These are phyloP conservation scores for Lasioglossum leucozonium DNA, from an alignment of 2,888 invertebrate genomes.

Conservation along the genomic window DNA sequence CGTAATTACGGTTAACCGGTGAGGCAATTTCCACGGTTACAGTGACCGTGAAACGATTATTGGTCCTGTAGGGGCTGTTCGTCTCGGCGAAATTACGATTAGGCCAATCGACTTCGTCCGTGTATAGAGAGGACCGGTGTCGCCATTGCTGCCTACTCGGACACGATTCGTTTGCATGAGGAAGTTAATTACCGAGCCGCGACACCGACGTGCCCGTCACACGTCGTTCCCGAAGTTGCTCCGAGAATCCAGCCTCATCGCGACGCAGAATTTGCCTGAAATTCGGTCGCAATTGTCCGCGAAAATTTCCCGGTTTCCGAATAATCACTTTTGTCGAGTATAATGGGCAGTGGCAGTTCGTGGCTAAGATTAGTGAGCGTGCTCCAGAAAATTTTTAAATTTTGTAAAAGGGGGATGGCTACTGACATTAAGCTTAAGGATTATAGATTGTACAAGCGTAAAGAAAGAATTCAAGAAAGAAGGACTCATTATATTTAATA, in stretches of 20 bases:
- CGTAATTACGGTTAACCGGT: slow-evolving; percentile 69
- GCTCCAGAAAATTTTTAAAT: too few relatives aligned
- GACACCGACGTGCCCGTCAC: slow-evolving; percentile 39
- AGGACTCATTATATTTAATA: too few relatives aligned
- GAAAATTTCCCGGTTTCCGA: not conserved
- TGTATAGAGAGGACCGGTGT: slow-evolving; percentile 37
- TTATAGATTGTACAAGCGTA: too few relatives aligned
- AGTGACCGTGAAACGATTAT: slow-evolving; percentile 74
- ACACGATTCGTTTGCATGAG: slow-evolving; percentile 60
- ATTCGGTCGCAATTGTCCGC: not conserved
- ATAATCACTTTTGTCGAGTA: not conserved
- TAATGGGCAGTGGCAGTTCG: too few relatives aligned
- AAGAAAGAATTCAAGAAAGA: too few relatives aligned
- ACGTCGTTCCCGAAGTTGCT: not conserved
- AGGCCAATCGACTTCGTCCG: slow-evolving; percentile 66
- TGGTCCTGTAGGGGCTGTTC: slow-evolving; percentile 68
- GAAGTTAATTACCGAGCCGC: slow-evolving; percentile 61
- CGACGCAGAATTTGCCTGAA: not conserved
- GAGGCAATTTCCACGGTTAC: slow-evolving; percentile 70
- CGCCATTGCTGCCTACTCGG: slow-evolving; percentile 21
- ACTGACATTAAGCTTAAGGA: too few relatives aligned
- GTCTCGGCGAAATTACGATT: slow-evolving; percentile 71
- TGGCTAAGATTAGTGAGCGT: too few relatives aligned
- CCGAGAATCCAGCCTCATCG: not conserved
- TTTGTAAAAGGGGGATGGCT: too few relatives aligned